These are phyloP conservation scores for Bothrops jararaca DNA, from an alignment of 2,113 vertebrate genomes.

Conservation along the genomic window DNA sequence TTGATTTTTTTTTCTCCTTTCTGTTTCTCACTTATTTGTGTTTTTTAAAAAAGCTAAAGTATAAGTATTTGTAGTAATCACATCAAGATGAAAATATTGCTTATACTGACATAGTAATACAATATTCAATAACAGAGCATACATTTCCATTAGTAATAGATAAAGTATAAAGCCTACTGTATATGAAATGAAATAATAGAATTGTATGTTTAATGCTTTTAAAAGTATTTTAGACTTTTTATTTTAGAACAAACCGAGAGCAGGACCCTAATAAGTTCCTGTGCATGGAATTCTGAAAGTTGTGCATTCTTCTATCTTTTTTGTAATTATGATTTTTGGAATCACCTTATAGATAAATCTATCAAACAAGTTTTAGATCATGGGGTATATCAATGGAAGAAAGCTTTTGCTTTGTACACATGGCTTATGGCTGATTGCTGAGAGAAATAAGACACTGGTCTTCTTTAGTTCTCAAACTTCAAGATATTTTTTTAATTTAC, in stretches of 20 bases:
- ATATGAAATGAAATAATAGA: conserved; percentile 18
- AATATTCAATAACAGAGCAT: conserved; percentile 36
- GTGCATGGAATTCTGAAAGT: neutral
- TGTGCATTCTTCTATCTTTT: neutral
- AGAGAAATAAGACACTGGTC: neutral
- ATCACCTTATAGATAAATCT: neutral
- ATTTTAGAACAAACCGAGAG: neutral
- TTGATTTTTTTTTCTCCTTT: conserved; percentile 69
- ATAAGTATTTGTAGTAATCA: conserved; percentile 41
- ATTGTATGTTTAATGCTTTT: conserved; percentile 12
- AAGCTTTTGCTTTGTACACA: neutral
- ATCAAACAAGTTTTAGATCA: neutral
- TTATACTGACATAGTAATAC: conserved; percentile 40
- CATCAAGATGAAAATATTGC: conserved; percentile 43
- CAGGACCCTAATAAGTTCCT: neutral
- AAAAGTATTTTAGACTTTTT: neutral
- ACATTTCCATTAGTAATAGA: conserved; percentile 27
- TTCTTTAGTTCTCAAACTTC: neutral
- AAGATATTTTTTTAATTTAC: neutral
- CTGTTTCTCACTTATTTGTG: conserved; percentile 61
- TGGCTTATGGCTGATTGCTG: neutral
- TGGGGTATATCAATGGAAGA: neutral
- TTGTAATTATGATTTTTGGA: neutral
- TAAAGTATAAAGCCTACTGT: conserved; percentile 13
- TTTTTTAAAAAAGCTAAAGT: conserved; percentile 10